Evolutionary conservation across 2,888 invertebrate species (phyloP).

Genomic region (Bedellia somnulentella): DNA sequence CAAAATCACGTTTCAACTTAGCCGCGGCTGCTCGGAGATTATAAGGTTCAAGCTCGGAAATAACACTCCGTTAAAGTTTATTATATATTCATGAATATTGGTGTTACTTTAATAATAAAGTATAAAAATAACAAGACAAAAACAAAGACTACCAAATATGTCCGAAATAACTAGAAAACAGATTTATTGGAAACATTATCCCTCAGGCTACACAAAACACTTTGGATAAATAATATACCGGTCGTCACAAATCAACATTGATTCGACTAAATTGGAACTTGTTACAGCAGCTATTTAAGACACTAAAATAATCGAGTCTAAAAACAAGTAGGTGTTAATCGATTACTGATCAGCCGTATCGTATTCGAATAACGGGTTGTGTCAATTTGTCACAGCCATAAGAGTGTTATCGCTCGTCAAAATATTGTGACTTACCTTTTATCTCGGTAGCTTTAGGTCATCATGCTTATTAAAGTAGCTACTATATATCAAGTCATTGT

Average conservation of each 20-base stretch:
- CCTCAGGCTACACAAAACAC: too few relatives aligned
- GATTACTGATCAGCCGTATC: slow-evolving; percentile 17
- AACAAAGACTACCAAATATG: too few relatives aligned
- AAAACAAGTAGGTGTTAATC: slow-evolving; percentile 27
- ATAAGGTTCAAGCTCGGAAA: too few relatives aligned
- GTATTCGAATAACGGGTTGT: slow-evolving; percentile 3
- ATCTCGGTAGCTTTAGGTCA: slow-evolving; percentile 26
- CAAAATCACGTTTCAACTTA: too few relatives aligned
- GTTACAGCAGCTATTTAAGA: slow-evolving; percentile 8
- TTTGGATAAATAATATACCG: too few relatives aligned
- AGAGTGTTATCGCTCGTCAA: slow-evolving; percentile 23
- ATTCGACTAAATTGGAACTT: slow-evolving; percentile 10
- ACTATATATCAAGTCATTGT: slow-evolving; percentile 26
- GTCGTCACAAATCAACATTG: slow-evolving; percentile 10
- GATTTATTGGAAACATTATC: too few relatives aligned
- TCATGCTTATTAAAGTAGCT: slow-evolving; percentile 14
- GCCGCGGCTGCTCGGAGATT: too few relatives aligned
- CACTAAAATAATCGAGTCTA: slow-evolving; percentile 1
- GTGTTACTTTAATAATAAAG: too few relatives aligned
- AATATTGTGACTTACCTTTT: slow-evolving; percentile 35
- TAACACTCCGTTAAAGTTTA: too few relatives aligned
- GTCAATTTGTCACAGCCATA: not conserved
- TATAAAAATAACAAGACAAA: too few relatives aligned
- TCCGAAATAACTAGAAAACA: too few relatives aligned
- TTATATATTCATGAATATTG: too few relatives aligned